Conservation (phyloP, 1,140 invertebrate species). For the Frieseomelitta varia region DNA sequence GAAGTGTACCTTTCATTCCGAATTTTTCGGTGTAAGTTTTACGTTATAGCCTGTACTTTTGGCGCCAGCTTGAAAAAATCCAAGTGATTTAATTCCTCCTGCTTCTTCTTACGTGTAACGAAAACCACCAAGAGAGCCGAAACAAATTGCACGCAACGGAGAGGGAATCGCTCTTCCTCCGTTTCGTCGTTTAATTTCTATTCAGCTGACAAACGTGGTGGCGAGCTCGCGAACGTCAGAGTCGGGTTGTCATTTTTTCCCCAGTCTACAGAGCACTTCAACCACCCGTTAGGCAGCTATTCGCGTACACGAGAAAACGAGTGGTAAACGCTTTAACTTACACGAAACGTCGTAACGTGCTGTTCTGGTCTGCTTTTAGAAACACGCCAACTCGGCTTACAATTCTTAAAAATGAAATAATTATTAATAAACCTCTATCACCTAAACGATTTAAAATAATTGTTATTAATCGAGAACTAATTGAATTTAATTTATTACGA, state of each 20-base stretch:
- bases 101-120: not conserved
- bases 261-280: not conserved
- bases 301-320: not conserved
- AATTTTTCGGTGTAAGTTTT: not conserved
- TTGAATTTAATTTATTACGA: too few relatives aligned
- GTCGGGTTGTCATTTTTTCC: not conserved
- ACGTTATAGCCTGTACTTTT: not conserved
- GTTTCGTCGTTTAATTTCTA: slow-evolving; percentile 11
- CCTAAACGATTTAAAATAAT: too few relatives aligned
- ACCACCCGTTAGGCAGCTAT: not conserved
- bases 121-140: not conserved
- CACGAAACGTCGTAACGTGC: not conserved
- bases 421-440: too few relatives aligned
- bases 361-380: slow-evolving; percentile 2
- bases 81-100: not conserved
- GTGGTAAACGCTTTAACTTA: slow-evolving; percentile 13
- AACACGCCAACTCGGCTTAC: slow-evolving; percentile 6
- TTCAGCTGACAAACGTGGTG: not conserved
- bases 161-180: not conserved
- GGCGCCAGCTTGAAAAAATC: not conserved
- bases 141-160: not conserved
- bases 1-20: not conserved
- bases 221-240: not conserved
- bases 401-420: too few relatives aligned
- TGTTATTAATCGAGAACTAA: too few relatives aligned